A percentile compares a stretch with the other conserved stretches of the same genome.
Evolutionary conservation across 2,797 vertebrate species (phyloP).

Genomic region (Poeciliopsis infans): DNA sequence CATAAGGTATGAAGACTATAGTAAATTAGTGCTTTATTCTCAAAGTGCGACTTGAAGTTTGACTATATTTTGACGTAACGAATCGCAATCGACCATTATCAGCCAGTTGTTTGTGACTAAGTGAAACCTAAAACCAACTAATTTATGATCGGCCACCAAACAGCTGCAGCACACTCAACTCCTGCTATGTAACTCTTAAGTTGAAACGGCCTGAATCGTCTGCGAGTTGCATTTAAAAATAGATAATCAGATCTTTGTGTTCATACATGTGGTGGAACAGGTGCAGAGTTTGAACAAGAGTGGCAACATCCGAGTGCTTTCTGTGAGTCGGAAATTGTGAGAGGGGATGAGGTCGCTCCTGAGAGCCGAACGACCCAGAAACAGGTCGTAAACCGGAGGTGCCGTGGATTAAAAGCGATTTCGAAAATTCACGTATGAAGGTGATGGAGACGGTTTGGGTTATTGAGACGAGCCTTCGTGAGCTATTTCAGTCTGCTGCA

Average conservation of each 20-base stretch:
- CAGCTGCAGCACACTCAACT: background rate
- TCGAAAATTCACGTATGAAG: slow-evolving; percentile 73
- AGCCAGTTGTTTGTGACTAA: background rate
- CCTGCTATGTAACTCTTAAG: background rate
- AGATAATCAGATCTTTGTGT: slow-evolving; percentile 57
- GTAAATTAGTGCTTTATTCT: background rate
- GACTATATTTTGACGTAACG: background rate
- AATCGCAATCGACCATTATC: background rate
- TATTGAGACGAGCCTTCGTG: slow-evolving; percentile 24
- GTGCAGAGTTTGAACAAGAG: slow-evolving; percentile 68
- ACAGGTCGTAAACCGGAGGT: slow-evolving; percentile 69
- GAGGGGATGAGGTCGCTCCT: slow-evolving; percentile 69
- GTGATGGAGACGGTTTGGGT: slow-evolving; percentile 65
- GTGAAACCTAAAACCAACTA: slow-evolving; percentile 11
- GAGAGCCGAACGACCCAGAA: slow-evolving; percentile 55
- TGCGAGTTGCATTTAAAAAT: slow-evolving; percentile 56
- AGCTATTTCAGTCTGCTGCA: slow-evolving; percentile 60
- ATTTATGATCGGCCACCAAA: slow-evolving; percentile 13
- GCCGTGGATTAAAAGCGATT: slow-evolving; percentile 43
- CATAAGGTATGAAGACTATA: background rate
- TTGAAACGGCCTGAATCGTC: slow-evolving; percentile 17
- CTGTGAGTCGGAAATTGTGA: slow-evolving; percentile 68
- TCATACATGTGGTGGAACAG: slow-evolving; percentile 70
- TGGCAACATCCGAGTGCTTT: slow-evolving; percentile 50
- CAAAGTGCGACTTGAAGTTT: background rate